Percentiles rank a stretch among this genome's conserved stretches.
phyloP scores from a whole-genome alignment of 2,113 vertebrate species.

The Cyprinodon tularosa region DNA sequence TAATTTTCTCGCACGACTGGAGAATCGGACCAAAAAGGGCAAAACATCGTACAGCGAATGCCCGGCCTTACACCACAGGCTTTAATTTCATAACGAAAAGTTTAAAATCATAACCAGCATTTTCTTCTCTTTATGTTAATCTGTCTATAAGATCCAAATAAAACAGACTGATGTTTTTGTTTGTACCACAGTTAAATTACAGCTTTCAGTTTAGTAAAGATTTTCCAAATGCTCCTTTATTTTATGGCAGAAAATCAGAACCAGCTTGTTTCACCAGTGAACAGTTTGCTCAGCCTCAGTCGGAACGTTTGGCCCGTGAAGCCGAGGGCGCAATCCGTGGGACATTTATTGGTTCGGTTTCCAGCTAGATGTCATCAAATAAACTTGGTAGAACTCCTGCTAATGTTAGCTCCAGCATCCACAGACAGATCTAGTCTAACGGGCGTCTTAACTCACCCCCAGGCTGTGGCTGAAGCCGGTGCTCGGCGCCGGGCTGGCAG shows the following conservation, averaged over 20 bases:
- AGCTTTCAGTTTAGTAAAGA: too few species aligned
- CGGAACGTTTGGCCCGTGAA: neutral
- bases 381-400: too few species aligned
- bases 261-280: neutral
- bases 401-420: too few species aligned
- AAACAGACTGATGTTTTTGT: neutral
- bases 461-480: conserved; percentile 97
- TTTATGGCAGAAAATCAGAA: neutral
- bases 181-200: neutral
- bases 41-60: too few species aligned
- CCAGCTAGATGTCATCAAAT: too few species aligned
- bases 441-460: conserved; percentile 82
- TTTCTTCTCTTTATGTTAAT: neutral
- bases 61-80: too few species aligned
- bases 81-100: too few species aligned
- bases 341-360: too few species aligned
- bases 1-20: too few species aligned
- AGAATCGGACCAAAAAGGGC: too few species aligned
- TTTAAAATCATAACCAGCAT: too few species aligned
- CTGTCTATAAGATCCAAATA: neutral
- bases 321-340: neutral
- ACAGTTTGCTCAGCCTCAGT: neutral
- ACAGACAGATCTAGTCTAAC: too few species aligned
- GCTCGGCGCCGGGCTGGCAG: conserved; percentile 95
- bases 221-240: neutral